Conservation (phyloP, 2,888 invertebrate genomes). For the Ernsta delagoae region DNA sequence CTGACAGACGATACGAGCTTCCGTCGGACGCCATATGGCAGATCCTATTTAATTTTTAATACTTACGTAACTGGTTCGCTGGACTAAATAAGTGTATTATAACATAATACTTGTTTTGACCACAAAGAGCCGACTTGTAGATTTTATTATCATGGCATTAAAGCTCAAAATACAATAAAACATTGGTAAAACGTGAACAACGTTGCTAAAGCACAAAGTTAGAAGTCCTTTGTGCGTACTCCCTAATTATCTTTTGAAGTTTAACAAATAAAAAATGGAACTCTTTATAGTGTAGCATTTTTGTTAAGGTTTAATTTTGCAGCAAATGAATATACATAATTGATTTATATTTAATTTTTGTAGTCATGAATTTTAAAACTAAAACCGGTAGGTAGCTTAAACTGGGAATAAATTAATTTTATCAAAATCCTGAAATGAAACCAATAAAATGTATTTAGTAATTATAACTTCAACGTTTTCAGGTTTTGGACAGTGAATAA, state of each 20-base stretch:
- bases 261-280: conserved; percentile 23
- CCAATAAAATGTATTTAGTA: too few relatives aligned
- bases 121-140: background rate
- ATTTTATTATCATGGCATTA: background rate
- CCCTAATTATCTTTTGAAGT: conserved; percentile 29
- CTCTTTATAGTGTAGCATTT: background rate
- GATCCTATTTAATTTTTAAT: conserved; percentile 62
- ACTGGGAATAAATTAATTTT: background rate
- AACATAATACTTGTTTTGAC: conserved; percentile 11
- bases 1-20: conserved; percentile 82
- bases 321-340: conserved; percentile 15
- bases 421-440: background rate
- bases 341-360: conserved; percentile 1
- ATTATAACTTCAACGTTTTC: too few relatives aligned
- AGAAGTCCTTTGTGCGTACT: conserved; percentile 21
- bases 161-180: background rate
- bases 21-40: conserved; percentile 77
- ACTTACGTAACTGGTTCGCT: conserved; percentile 41
- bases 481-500: too few relatives aligned
- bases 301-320: conserved; percentile 23
- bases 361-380: background rate
- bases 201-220: conserved; percentile 21
- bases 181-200: background rate
- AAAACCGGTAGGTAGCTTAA: background rate
- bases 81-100: conserved; percentile 31